These are phyloP conservation scores for Hyaena hyaena DNA, from an alignment of 2,113 vertebrate species.

Conservation along the genomic window DNA sequence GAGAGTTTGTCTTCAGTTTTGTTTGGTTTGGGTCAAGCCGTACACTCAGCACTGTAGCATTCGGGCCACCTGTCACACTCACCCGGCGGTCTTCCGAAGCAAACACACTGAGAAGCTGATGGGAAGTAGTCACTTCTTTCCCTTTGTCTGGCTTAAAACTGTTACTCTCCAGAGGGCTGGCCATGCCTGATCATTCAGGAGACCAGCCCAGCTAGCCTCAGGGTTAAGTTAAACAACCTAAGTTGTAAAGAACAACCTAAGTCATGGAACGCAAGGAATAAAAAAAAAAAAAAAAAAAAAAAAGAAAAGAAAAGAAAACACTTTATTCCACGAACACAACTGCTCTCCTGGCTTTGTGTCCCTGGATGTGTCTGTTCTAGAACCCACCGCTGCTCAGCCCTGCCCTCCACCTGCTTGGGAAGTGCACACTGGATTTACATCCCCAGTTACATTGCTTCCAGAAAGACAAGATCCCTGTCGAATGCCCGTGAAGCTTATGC, in stretches of 20 bases:
- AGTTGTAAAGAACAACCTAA: background rate
- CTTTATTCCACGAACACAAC: background rate
- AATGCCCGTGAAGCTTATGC: conserved; percentile 83
- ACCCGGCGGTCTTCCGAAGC: background rate
- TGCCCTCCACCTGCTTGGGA: conserved; percentile 54
- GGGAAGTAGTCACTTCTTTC: too few relatives aligned
- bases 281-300: background rate
- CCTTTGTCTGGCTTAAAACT: background rate
- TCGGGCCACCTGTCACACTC: accelerated
- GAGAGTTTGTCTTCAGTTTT: background rate
- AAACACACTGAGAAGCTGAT: background rate
- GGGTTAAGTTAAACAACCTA: too few relatives aligned
- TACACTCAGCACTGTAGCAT: accelerated
- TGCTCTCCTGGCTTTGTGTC: background rate
- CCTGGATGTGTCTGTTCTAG: background rate
- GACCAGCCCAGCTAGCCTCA: too few relatives aligned
- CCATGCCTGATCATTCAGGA: background rate
- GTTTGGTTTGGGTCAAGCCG: too few relatives aligned
- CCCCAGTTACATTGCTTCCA: conserved; percentile 70
- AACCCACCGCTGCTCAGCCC: background rate
- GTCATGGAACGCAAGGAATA: background rate
- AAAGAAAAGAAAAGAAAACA: background rate
- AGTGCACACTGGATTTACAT: conserved; percentile 68
- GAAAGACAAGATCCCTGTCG: conserved; percentile 82
- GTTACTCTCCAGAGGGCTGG: background rate